A percentile compares a stretch with the other conserved stretches of the same genome.
Conservation (phyloP, 2,888 invertebrate genomes). For the Mythimna pallens region DNA sequence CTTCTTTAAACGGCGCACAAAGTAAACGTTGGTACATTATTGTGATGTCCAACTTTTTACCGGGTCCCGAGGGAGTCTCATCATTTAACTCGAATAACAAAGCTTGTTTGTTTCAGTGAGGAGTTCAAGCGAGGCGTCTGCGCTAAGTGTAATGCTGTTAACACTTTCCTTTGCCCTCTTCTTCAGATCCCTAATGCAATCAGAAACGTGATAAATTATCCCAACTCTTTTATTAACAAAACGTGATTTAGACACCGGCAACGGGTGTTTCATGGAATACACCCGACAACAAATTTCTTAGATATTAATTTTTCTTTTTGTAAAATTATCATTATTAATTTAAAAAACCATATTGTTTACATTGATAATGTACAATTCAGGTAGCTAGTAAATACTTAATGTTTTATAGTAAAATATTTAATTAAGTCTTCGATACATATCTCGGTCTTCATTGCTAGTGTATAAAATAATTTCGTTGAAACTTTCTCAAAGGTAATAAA, state of each 20-base stretch:
- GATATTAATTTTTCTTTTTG: slow-evolving; percentile 45
- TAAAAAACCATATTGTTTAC: slow-evolving; percentile 44
- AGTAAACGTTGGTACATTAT: slow-evolving; percentile 58
- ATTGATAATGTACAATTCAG: slow-evolving; percentile 62
- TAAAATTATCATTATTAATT: slow-evolving; percentile 38
- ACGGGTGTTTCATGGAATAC: slow-evolving; percentile 63
- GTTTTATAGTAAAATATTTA: slow-evolving; percentile 70
- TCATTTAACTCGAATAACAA: slow-evolving; percentile 69
- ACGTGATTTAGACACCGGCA: slow-evolving; percentile 77
- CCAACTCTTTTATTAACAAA: slow-evolving; percentile 79
- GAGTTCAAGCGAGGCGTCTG: slow-evolving; percentile 80
- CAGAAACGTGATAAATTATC: slow-evolving; percentile 88
- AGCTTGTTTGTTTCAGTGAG: slow-evolving; percentile 86
- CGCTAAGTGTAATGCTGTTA: slow-evolving; percentile 84
- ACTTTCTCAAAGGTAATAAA: slow-evolving; percentile 55
- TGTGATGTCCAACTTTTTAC: slow-evolving; percentile 62
- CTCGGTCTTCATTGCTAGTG: slow-evolving; percentile 66
- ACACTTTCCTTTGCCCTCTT: slow-evolving; percentile 81
- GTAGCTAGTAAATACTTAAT: slow-evolving; percentile 69
- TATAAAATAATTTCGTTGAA: slow-evolving; percentile 54
- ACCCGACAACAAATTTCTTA: slow-evolving; percentile 50
- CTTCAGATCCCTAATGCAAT: slow-evolving; percentile 80
- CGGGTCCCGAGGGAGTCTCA: slow-evolving; percentile 50
- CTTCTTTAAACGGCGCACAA: slow-evolving; percentile 10
- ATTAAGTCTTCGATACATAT: slow-evolving; percentile 78